phyloP scores from a whole-genome alignment of 2,888 invertebrate species.

The Lobophora halterata region DNA sequence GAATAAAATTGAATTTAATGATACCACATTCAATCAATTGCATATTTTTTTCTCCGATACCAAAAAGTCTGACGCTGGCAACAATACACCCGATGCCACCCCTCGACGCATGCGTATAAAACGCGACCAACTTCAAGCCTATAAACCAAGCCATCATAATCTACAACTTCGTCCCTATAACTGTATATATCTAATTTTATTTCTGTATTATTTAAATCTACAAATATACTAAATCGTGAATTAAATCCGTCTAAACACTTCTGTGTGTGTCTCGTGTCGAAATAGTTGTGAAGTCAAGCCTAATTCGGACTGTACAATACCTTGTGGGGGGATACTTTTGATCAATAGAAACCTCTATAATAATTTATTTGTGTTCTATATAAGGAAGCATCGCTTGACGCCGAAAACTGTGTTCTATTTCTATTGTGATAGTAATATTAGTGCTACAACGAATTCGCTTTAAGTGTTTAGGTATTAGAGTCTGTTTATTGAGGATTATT shows the following conservation, averaged over 20 bases:
- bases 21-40: constrained; percentile 36
- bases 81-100: constrained; percentile 67
- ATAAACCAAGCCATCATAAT: constrained; percentile 64
- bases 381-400: constrained; percentile 52
- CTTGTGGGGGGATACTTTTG: constrained; percentile 51
- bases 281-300: constrained; percentile 17
- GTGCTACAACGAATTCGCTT: constrained; percentile 58
- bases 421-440: constrained; percentile 49
- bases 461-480: constrained; percentile 39
- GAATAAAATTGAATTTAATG: constrained; percentile 44
- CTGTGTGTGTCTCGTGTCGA: constrained; percentile 10
- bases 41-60: constrained; percentile 48
- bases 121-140: constrained; percentile 57
- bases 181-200: constrained; percentile 76
- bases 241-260: constrained; percentile 64
- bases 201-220: constrained; percentile 57
- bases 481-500: constrained; percentile 18
- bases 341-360: constrained; percentile 73
- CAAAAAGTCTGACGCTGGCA: constrained; percentile 61
- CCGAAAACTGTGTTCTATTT: constrained; percentile 46
- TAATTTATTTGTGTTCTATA: constrained; percentile 74
- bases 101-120: constrained; percentile 65
- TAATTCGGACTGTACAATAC: constrained; percentile 8
- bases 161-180: constrained; percentile 68
- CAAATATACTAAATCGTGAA: constrained; percentile 59